Evolutionary conservation across 2,888 invertebrate species (phyloP).

Genomic region (Esperia sulphurella): DNA sequence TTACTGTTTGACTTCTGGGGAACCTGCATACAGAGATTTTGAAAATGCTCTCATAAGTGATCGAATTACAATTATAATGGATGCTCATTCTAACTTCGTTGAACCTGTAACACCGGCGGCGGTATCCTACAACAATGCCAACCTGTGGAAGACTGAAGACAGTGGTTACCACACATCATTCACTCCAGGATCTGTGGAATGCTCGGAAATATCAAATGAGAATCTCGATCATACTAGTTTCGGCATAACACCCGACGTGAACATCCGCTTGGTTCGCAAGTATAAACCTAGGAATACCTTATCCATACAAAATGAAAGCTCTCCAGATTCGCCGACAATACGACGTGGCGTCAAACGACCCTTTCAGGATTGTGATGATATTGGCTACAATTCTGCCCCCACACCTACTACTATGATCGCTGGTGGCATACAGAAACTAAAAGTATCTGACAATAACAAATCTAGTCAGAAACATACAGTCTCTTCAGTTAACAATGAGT

Average conservation of each 20-base stretch:
- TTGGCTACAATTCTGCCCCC: slow-evolving; percentile 31
- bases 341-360: slow-evolving; percentile 55
- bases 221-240: slow-evolving; percentile 41
- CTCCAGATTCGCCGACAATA: slow-evolving; percentile 39
- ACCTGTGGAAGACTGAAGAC: slow-evolving; percentile 58
- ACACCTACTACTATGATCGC: slow-evolving; percentile 67
- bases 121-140: slow-evolving; percentile 39
- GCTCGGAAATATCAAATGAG: slow-evolving; percentile 48
- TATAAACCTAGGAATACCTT: slow-evolving; percentile 18
- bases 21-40: background rate
- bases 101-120: slow-evolving; percentile 47
- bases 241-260: slow-evolving; percentile 34
- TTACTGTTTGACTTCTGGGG: too few relatives aligned
- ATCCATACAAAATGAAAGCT: slow-evolving; percentile 16
- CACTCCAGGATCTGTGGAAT: slow-evolving; percentile 59
- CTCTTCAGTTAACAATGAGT: slow-evolving; percentile 12
- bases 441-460: slow-evolving; percentile 47
- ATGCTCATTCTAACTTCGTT: slow-evolving; percentile 46
- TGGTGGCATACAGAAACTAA: slow-evolving; percentile 56
- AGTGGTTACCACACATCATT: slow-evolving; percentile 69
- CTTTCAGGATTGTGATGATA: slow-evolving; percentile 41
- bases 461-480: slow-evolving; percentile 5
- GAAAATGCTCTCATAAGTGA: background rate
- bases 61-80: slow-evolving; percentile 38
- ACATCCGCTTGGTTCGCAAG: slow-evolving; percentile 24